Evolutionary conservation across 1,140 invertebrate genomes (phyloP), one percentile per base, ranked within the genome.

Genomic region (Pemphigus obesinymphae): DNA sequence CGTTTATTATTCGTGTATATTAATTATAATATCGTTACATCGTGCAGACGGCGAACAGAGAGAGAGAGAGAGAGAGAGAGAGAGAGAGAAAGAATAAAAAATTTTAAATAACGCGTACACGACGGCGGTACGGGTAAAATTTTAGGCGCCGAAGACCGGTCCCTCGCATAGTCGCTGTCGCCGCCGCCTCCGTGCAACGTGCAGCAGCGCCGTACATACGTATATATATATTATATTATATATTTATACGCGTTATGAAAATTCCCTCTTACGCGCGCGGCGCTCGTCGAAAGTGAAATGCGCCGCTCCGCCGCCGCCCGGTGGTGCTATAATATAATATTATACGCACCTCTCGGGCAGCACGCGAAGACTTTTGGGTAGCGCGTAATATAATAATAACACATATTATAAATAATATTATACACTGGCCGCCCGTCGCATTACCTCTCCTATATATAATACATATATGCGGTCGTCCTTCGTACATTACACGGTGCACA

Each of bases 121-220:
- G 6, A 17, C 13, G 58, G 15, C 17, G 29, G 58, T 17, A n/a
- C 2, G 61, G 37, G n/a, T 23, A 23, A 8, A 45, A 72, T 50
- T 73, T 73, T 73, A 73, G 70, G 43, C 43, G 70, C 70, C 68
- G 17, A 73, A 73, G 70, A 73, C 70, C 70, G 70, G 70, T 73
- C 70, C 40, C 43, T 72, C 68, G 66, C 40, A 10, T 20, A 13
- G 13, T 8, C 26, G 68, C 17, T 29, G 23, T 29, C 15, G 23
- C 3, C 68, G 40, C 40, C 43, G 15, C 43, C 70, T 26, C 37
- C 40, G 40, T 26, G 29, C 43, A 29, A 34, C 58, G 29, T 61
- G 13, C 3, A 6, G 23, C 8, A 20, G 17, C 17, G 15, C 7
- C n/a, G 50, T 63, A 63, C 15, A 17, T 34, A 31, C 4, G 58